Percentiles rank a stretch among this genome's conserved stretches.
phyloP scores from a whole-genome alignment of 2,113 vertebrate genomes.

The Pelobates fuscus region DNA sequence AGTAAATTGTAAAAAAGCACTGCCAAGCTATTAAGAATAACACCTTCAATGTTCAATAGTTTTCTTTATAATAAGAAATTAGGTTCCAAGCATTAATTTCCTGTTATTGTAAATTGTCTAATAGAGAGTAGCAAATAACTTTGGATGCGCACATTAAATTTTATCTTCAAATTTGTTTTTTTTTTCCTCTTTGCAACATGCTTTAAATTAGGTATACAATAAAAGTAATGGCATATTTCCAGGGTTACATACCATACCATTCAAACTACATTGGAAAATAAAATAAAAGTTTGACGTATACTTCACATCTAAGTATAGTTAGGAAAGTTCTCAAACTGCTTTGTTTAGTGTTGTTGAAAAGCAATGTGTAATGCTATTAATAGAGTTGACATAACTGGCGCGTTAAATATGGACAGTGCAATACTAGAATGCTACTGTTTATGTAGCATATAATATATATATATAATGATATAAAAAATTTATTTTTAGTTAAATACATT shows the following conservation, averaged over 20 bases:
- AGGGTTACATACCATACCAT: constrained; percentile 48
- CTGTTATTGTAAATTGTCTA: constrained; percentile 47
- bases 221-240: too few species aligned
- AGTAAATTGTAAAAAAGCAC: constrained; percentile 30
- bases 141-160: constrained; percentile 9
- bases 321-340: too few species aligned
- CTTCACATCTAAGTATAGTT: constrained; percentile 57
- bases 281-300: constrained; percentile 54
- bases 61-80: constrained; percentile 35
- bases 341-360: too few species aligned
- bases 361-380: too few species aligned
- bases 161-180: constrained; percentile 19
- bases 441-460: too few species aligned
- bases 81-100: constrained; percentile 47
- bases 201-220: constrained; percentile 20
- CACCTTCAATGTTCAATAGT: constrained; percentile 37
- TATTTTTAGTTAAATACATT: too few species aligned
- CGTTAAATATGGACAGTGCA: too few species aligned
- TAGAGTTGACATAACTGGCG: too few species aligned
- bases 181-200: too few species aligned
- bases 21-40: constrained; percentile 37
- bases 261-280: constrained; percentile 50
- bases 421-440: too few species aligned
- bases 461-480: too few species aligned
- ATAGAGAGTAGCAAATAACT: constrained; percentile 39